Evolutionary conservation across 1,140 invertebrate genomes (phyloP), one percentile per base, ranked within the genome.

Genomic region (Formica selysi): DNA sequence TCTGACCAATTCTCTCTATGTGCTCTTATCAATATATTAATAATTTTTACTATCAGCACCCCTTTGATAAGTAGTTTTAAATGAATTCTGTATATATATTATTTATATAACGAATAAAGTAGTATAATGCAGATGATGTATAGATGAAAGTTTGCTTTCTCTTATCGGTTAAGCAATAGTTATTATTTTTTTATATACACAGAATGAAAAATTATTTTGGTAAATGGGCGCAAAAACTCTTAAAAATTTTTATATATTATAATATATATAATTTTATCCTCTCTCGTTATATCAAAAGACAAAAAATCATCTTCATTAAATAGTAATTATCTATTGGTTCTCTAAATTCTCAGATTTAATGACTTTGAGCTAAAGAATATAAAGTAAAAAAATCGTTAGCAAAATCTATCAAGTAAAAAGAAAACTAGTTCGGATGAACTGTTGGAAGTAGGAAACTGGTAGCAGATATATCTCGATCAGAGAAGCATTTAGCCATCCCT

Each of bases 401-500:
- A 16, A 44, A 44, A 59, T 8, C 3, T 68, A 10, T 68, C 5
- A 22, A 13, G 1, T 19, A 22, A 62, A 54, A 22, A 8, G 29
- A 16, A 65, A 11, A 41, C 16, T 32, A 44, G 22, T 26, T 57
- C 36, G 22, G 29, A 54, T 38, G 13, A 19, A 57, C 54, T 41
- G 32, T 10, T n/a, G 29, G 36, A 44, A 29, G 59, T 61, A 22
- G 26, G 26, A 59, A 59, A 81, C 16, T 71, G 57, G 26, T 83
- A 61, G 10, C 51, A 48, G 38, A 73, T 57, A 70, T 44, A 26
- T 74, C 36, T 73, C 68, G 79, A 83, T 83, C 68, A 41, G 54
- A 83, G 38, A 38, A 48, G 29, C 54, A 83, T 83, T 83, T 74
- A 83, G 54, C 79, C 54, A 83, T 83, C 87, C 87, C 81, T 73